Percentiles rank a stretch among this genome's conserved stretches.
phyloP scores from a whole-genome alignment of 2,113 vertebrate species.

The Phrynosoma blainvillii region DNA sequence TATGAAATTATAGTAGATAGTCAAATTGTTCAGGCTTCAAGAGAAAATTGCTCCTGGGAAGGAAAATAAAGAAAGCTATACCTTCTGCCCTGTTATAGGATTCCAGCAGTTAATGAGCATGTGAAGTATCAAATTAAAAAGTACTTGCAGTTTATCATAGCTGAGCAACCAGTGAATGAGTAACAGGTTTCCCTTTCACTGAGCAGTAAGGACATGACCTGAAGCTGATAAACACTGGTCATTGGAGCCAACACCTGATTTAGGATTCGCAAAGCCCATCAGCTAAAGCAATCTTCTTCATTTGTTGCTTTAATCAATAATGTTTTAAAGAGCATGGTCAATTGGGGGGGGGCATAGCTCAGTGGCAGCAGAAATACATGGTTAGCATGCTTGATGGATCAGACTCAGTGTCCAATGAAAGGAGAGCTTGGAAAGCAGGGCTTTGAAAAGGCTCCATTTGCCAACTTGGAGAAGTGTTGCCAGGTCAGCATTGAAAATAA shows the following conservation, averaged over 20 bases:
- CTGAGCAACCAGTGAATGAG: constrained; percentile 73
- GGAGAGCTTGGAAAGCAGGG: background rate
- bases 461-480: background rate
- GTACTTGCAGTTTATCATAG: constrained; percentile 70
- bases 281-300: constrained; percentile 50
- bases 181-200: constrained; percentile 72
- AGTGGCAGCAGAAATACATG: background rate
- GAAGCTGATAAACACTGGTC: constrained; percentile 57
- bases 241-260: constrained; percentile 63
- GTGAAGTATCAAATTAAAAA: constrained; percentile 76
- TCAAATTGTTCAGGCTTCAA: constrained; percentile 62
- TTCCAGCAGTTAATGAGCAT: constrained; percentile 69
- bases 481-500: background rate
- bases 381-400: background rate
- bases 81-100: constrained; percentile 62
- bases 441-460: background rate
- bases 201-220: constrained; percentile 72
- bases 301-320: constrained; percentile 66
- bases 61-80: constrained; percentile 62
- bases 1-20: constrained; percentile 59
- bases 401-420: background rate
- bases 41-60: constrained; percentile 62
- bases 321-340: background rate
- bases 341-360: background rate
- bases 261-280: constrained; percentile 46